Conservation (phyloP, 2,113 vertebrate species). For the Cyanistes caeruleus region DNA sequence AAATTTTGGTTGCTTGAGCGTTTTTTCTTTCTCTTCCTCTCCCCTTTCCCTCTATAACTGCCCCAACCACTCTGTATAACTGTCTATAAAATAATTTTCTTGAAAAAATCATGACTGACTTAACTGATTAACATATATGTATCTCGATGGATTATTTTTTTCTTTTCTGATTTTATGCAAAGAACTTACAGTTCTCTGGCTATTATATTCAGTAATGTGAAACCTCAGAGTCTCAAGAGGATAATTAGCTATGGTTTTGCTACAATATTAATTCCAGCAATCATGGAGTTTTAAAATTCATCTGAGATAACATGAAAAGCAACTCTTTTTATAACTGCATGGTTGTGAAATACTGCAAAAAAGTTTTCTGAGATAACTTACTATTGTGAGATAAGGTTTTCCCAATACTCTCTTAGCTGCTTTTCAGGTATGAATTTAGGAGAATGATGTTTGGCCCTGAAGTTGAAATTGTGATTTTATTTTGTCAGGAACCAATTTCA, state of each 20-base stretch:
- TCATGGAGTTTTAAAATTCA: constrained; percentile 15
- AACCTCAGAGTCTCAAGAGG: not conserved
- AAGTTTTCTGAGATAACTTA: not conserved
- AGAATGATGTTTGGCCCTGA: not conserved
- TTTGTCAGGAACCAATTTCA: not conserved
- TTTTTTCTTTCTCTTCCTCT: not conserved
- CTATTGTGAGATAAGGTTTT: not conserved
- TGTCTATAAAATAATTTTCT: not conserved
- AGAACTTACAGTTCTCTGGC: not conserved
- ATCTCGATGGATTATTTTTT: not conserved
- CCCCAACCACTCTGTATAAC: not conserved
- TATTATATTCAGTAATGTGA: constrained; percentile 9
- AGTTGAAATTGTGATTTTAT: not conserved
- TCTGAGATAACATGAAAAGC: not conserved
- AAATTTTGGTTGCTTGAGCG: not conserved
- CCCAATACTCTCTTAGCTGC: not conserved
- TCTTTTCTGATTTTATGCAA: not conserved
- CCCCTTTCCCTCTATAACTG: not conserved
- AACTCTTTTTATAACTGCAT: not conserved
- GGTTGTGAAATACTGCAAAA: not conserved
- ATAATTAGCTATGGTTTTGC: constrained; percentile 22
- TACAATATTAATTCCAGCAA: constrained; percentile 15
- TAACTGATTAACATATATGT: not conserved
- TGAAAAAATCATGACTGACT: not conserved
- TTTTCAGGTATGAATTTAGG: not conserved